Evolutionary conservation across 2,113 vertebrate species (phyloP).

Genomic region (Gadus macrocephalus): DNA sequence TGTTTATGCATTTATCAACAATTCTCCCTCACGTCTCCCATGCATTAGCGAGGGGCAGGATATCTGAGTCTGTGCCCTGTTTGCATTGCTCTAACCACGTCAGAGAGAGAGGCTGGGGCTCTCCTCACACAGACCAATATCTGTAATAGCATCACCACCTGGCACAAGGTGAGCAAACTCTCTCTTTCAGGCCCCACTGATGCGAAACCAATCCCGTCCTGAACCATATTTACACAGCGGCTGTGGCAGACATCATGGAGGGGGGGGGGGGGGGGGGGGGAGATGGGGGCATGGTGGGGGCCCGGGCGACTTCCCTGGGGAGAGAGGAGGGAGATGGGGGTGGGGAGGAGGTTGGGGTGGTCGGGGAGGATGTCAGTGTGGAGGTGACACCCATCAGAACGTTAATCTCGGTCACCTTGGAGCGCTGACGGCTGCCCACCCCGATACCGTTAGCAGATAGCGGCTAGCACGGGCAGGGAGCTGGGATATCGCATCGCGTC

Average conservation of each 20-base stretch:
- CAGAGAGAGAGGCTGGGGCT: too few species aligned
- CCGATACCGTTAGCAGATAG: constrained; percentile 26
- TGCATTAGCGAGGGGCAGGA: too few species aligned
- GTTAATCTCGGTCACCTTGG: constrained; percentile 18
- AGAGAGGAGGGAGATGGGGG: background rate
- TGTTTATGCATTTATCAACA: too few species aligned
- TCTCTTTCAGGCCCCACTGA: constrained; percentile 41
- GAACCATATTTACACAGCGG: constrained; percentile 41
- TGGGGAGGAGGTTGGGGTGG: background rate
- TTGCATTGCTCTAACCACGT: too few species aligned
- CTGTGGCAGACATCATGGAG: constrained; percentile 5
- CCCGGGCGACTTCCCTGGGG: constrained; percentile 18
- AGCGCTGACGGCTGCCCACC: constrained; percentile 5
- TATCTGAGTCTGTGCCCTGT: too few species aligned
- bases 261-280: background rate
- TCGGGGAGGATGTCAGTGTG: background rate
- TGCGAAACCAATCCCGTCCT: constrained; percentile 40
- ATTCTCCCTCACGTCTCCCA: too few species aligned
- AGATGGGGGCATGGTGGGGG: background rate
- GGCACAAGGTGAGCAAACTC: constrained; percentile 26
- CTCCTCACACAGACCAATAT: background rate
- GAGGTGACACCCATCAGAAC: constrained; percentile 20
- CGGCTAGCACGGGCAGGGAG: background rate
- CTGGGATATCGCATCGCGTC: too few species aligned
- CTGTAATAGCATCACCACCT: constrained; percentile 27